Conservation (phyloP, 1,140 invertebrate genomes). For the Portunus trituberculatus region DNA sequence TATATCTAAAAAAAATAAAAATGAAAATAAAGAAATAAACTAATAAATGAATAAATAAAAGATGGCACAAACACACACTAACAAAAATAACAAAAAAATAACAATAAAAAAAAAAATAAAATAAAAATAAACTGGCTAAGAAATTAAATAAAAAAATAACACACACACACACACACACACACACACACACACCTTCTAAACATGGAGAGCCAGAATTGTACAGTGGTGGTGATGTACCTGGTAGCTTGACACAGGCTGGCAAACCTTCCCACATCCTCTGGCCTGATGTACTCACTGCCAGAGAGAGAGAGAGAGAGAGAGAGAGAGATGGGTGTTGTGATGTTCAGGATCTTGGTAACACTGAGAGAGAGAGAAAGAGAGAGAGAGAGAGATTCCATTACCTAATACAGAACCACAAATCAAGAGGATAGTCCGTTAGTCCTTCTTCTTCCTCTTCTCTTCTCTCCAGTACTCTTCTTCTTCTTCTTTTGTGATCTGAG, state of each 20-base stretch:
- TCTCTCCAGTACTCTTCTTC: not conserved
- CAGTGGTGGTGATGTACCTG: constrained; percentile 45
- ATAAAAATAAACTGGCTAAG: too few relatives aligned
- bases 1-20: too few relatives aligned
- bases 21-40: too few relatives aligned
- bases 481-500: not conserved
- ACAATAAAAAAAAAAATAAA: not conserved
- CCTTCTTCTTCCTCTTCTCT: not conserved
- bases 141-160: too few relatives aligned
- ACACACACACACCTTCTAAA: constrained; percentile 34
- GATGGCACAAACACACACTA: too few relatives aligned
- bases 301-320: not conserved
- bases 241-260: constrained; percentile 48
- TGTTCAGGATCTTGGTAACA: too few relatives aligned
- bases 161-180: too few relatives aligned
- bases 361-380: not conserved
- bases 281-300: not conserved
- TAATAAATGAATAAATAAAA: too few relatives aligned
- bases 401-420: constrained; percentile 43
- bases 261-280: constrained; percentile 60
- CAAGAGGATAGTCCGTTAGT: not conserved
- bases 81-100: too few relatives aligned
- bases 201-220: constrained; percentile 42
- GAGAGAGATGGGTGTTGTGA: too few relatives aligned
- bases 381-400: not conserved